Evolutionary conservation across 2,888 invertebrate species (phyloP), one percentile per base, ranked within the genome.

Genomic region (Brachyptera risi): DNA sequence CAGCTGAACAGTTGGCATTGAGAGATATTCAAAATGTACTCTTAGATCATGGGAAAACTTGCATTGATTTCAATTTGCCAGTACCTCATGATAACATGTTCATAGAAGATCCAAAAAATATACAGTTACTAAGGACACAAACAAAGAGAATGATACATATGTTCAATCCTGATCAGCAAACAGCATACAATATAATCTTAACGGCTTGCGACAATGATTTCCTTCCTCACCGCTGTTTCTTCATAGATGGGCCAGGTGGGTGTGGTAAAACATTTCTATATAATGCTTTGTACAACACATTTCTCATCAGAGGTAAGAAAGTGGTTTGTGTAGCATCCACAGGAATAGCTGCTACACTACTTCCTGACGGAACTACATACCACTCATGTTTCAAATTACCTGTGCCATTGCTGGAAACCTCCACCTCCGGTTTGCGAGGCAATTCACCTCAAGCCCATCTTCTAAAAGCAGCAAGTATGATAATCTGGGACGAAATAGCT

Each of bases 201-300:
- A 19, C 3, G 11, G 44, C 44, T 19, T 19, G 15, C 21, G 44
- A 44, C 44, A 44, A 44, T 21, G 11, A 3, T 11, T 11, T 11
- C 3, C 19, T 11, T 11, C 11, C 15, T 5, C 15, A 19, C 17
- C 15, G 27, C n/a, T 50, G 26, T 15, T 50, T 50, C 17, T 27
- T 15, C 50, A 13, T 75, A 5, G 75, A 76, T 67, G 75, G 73
- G 13, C 73, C 75, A 1, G 75, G 73, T 3, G 76, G 75, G 15
- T 71, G 73, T 19, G 76, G 74, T 1, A 76, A 77, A 67, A 76
- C 75, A 1, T 75, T 67, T 61, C 60, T 75, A 1, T 73, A 72
- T 59, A 68, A 67, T 42, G 67, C 68, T 7, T 42, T 71, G 3
- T 59, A 65, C 3, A 44, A 61, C 47, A 19, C 60, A 1, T 17